Conservation (phyloP, 2,797 vertebrate species). For the Myoxocephalus aenaeus region DNA sequence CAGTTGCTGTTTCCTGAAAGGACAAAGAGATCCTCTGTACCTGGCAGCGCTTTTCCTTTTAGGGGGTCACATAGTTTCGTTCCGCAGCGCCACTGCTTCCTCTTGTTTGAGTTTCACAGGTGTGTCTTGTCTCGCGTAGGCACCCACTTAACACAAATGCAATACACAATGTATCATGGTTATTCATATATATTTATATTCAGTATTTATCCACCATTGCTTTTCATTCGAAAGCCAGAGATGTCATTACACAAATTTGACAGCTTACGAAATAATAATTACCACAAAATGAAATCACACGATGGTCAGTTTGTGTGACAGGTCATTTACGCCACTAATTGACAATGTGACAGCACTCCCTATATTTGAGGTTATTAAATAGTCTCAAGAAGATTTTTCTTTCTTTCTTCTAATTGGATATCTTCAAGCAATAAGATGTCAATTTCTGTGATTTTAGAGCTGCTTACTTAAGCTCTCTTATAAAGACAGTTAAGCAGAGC, state of each 20-base stretch:
- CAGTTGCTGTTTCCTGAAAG: neutral
- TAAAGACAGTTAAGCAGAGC: neutral
- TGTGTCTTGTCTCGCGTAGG: neutral
- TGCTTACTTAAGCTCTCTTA: neutral
- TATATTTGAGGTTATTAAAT: neutral
- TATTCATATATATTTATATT: conserved; percentile 12
- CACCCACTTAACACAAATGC: neutral
- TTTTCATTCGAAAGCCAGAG: neutral
- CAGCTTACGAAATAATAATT: conserved; percentile 11
- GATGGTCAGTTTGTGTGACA: neutral
- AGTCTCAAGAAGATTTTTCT: neutral
- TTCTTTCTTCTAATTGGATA: conserved; percentile 15
- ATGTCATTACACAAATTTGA: neutral
- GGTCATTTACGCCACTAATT: conserved; percentile 12
- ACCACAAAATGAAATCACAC: conserved; percentile 2
- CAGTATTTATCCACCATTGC: conserved; percentile 1
- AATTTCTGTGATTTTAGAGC: conserved; percentile 2
- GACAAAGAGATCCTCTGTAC: neutral
- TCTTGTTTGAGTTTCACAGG: conserved; percentile 9
- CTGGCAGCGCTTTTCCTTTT: neutral
- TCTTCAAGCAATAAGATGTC: conserved; percentile 15
- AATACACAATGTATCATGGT: conserved; percentile 10
- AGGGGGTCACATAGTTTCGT: neutral
- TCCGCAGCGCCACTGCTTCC: neutral
- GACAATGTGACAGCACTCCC: neutral